Conservation (phyloP, 2,113 vertebrate species). For the Bolborhynchus lineola region DNA sequence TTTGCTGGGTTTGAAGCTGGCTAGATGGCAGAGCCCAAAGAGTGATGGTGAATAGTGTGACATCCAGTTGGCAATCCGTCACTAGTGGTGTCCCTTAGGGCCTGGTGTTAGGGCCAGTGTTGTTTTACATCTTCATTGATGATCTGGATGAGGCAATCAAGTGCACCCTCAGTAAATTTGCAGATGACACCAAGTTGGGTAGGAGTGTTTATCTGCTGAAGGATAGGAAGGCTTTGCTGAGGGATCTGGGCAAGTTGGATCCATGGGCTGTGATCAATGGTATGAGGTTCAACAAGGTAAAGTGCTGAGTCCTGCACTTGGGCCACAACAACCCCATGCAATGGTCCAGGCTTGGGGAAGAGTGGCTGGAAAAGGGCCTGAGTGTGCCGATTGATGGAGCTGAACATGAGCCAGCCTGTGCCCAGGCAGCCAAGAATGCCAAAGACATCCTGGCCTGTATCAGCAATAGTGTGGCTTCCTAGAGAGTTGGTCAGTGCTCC, state of each 20-base stretch:
- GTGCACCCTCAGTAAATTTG: background rate
- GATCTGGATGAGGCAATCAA: background rate
- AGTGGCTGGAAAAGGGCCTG: background rate
- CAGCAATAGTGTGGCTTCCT: background rate
- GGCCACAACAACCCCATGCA: background rate
- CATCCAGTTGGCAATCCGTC: background rate
- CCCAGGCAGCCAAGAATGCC: no score
- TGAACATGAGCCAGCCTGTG: background rate
- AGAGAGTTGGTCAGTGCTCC: background rate
- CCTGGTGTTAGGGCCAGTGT: background rate
- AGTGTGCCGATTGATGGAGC: background rate
- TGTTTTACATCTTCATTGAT: background rate
- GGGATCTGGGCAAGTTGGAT: background rate
- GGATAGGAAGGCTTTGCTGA: background rate
- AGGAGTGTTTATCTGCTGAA: background rate
- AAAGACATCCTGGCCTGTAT: background rate
- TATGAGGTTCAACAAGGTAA: background rate
- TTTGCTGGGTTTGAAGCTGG: background rate
- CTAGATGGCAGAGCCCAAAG: background rate
- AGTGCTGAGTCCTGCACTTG: background rate
- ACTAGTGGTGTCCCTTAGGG: no score
- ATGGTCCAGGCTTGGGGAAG: background rate
- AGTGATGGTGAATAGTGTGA: background rate
- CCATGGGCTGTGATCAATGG: background rate
- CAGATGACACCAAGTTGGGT: no score